Conservation (phyloP, 2,888 invertebrate genomes). For the Teinopalpus imperialis region DNA sequence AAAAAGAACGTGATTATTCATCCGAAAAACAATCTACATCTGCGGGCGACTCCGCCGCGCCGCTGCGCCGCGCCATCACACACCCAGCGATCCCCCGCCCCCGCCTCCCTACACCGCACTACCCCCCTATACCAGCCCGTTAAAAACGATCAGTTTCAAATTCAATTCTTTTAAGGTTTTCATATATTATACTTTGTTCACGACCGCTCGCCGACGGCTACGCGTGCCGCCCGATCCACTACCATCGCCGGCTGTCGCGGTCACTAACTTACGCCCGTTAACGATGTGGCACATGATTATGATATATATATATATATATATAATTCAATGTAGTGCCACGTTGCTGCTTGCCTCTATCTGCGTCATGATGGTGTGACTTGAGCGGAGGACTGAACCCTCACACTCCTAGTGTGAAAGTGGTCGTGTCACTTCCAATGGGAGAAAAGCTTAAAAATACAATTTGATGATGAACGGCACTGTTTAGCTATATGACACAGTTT, state of each 20-base stretch:
- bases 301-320: too few relatives aligned
- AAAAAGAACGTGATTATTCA: not conserved
- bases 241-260: constrained; percentile 73
- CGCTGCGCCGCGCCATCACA: constrained; percentile 57
- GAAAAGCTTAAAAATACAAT: too few relatives aligned
- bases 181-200: constrained; percentile 70
- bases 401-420: too few relatives aligned
- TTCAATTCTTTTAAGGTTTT: constrained; percentile 66
- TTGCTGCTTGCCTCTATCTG: too few relatives aligned
- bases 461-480: too few relatives aligned
- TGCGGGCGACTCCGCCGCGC: constrained; percentile 60
- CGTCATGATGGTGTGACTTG: too few relatives aligned
- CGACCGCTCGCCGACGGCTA: constrained; percentile 72
- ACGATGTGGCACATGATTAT: too few relatives aligned
- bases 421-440: too few relatives aligned
- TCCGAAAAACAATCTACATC: not conserved
- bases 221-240: constrained; percentile 69
- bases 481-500: too few relatives aligned
- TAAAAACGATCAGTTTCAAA: constrained; percentile 66
- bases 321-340: too few relatives aligned
- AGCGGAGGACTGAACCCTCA: too few relatives aligned
- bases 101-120: constrained; percentile 57
- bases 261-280: too few relatives aligned
- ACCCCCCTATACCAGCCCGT: constrained; percentile 65
- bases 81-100: constrained; percentile 69